Evolutionary conservation across 2,888 invertebrate species (phyloP).

Genomic region (Elysia crispata): DNA sequence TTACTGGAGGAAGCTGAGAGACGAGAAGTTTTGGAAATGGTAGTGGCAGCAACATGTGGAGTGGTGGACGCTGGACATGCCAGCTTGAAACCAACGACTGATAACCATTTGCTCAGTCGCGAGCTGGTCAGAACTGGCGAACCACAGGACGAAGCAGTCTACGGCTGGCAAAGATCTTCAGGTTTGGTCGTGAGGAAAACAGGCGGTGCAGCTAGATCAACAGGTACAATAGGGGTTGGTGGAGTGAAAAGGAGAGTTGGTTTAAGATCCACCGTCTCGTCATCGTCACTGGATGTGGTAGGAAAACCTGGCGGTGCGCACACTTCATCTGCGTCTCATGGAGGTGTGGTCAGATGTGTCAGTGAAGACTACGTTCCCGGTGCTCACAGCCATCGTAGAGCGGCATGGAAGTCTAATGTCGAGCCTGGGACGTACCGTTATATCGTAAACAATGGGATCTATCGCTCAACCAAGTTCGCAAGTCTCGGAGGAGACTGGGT

Average conservation of each 20-base stretch:
- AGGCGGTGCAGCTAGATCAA: constrained; percentile 12
- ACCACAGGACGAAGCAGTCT: constrained; percentile 56
- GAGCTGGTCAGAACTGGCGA: no score
- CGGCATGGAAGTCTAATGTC: constrained; percentile 68
- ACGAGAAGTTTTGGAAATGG: constrained; percentile 17
- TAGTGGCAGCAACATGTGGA: constrained; percentile 45
- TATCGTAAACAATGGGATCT: constrained; percentile 68
- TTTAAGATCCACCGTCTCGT: neutral
- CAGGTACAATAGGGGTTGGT: neutral
- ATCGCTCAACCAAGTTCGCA: constrained; percentile 65
- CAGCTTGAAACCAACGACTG: no score
- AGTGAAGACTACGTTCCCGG: constrained; percentile 59
- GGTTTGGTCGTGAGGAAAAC: constrained; percentile 51
- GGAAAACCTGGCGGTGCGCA: neutral
- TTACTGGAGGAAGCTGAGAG: constrained; percentile 44
- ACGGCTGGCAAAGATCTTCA: constrained; percentile 60
- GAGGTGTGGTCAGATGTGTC: constrained; percentile 55
- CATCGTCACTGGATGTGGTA: neutral
- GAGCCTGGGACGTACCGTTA: constrained; percentile 72
- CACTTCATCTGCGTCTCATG: neutral
- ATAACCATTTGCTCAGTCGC: no score
- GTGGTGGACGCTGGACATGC: constrained; percentile 53
- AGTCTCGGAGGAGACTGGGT: constrained; percentile 62
- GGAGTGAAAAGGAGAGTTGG: neutral
- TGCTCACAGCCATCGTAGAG: constrained; percentile 37